Evolutionary conservation across 2,113 vertebrate species (phyloP).

Genomic region (Melanerpes aurifrons): DNA sequence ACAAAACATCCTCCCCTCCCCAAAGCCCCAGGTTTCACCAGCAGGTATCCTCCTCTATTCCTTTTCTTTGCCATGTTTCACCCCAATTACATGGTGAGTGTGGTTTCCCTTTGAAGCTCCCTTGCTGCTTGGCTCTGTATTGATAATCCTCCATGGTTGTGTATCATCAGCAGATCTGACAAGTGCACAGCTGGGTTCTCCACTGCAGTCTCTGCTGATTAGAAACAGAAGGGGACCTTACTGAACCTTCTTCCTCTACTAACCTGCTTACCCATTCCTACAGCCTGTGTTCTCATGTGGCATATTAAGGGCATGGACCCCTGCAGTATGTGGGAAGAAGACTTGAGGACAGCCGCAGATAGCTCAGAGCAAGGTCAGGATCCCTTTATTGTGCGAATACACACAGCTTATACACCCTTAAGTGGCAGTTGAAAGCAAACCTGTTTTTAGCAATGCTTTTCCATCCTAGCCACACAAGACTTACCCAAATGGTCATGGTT

Average conservation of each 20-base stretch:
- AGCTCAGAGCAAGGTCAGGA: too few relatives aligned
- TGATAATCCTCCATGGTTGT: background rate
- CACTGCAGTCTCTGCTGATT: background rate
- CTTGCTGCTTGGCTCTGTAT: background rate
- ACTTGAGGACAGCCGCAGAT: too few relatives aligned
- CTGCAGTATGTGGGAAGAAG: too few relatives aligned
- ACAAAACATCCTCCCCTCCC: background rate
- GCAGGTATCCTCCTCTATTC: background rate
- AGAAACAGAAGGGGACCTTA: background rate
- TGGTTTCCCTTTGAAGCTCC: slow-evolving; percentile 34
- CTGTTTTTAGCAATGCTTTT: too few relatives aligned
- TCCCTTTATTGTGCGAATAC: too few relatives aligned
- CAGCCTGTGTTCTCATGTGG: rapidly evolving
- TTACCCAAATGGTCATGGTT: too few relatives aligned
- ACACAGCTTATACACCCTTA: too few relatives aligned
- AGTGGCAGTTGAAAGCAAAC: too few relatives aligned
- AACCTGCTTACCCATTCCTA: background rate
- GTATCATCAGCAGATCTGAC: background rate
- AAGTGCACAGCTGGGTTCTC: slow-evolving; percentile 19
- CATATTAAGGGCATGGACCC: too few relatives aligned
- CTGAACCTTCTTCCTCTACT: background rate
- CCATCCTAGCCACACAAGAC: too few relatives aligned
- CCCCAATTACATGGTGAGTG: rapidly evolving
- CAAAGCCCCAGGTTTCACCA: background rate
- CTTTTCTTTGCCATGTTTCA: background rate